A percentile compares a stretch with the other conserved stretches of the same genome.
These are phyloP conservation scores for Leptinotarsa undecemlineata DNA, from an alignment of 1,140 invertebrate species.

Conservation along the genomic window DNA sequence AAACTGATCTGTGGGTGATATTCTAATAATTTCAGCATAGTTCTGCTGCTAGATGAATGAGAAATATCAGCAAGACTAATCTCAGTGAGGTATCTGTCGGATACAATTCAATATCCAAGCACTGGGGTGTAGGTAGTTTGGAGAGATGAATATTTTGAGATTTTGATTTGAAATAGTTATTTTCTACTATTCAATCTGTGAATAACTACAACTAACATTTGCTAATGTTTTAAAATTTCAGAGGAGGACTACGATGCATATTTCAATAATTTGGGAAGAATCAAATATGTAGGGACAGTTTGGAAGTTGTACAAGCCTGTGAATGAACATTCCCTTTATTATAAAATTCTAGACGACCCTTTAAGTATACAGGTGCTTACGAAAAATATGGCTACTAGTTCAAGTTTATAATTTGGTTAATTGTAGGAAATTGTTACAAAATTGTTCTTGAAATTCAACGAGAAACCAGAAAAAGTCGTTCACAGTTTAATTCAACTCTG, in stretches of 20 bases:
- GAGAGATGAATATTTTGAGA: no score
- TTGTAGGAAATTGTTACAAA: constrained; percentile 26
- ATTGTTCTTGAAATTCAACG: constrained; percentile 18
- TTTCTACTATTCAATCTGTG: no score
- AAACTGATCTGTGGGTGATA: no score
- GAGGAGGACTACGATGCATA: constrained; percentile 21
- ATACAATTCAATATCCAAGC: no score
- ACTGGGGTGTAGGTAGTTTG: no score
- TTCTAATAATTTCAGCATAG: no score
- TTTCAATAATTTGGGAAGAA: constrained; percentile 11
- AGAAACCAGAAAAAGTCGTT: constrained; percentile 7
- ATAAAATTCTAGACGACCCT: constrained; percentile 20
- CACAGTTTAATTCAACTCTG: constrained; percentile 24
- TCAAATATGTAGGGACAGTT: constrained; percentile 9
- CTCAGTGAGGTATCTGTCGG: no score
- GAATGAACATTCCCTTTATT: constrained; percentile 9
- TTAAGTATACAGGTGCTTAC: constrained; percentile 14
- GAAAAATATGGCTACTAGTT: neutral
- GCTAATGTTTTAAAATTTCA: neutral
- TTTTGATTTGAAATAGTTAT: no score
- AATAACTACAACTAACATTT: no score
- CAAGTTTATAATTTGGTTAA: neutral
- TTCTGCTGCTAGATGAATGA: no score
- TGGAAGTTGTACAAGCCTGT: constrained; percentile 25
- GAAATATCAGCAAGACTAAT: no score